phyloP scores from a whole-genome alignment of 2,113 vertebrate genomes.

The Spilogale gracilis region DNA sequence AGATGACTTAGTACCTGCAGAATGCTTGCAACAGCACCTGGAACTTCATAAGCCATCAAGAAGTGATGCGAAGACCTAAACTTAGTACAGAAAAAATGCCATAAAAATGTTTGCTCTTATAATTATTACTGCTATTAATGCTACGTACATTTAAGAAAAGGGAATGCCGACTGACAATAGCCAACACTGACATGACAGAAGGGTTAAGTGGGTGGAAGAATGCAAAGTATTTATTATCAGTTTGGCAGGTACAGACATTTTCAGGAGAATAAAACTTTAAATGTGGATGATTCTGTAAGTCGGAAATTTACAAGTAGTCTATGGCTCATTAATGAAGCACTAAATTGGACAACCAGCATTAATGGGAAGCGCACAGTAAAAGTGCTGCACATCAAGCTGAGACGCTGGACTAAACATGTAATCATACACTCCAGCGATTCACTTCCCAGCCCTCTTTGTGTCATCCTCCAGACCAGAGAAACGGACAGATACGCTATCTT shows the following conservation, averaged over 20 bases:
- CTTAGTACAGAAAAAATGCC: neutral
- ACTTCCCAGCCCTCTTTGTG: constrained; percentile 50
- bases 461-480: constrained; percentile 57
- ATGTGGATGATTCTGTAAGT: constrained; percentile 72
- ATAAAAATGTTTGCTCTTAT: neutral
- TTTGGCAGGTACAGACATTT: constrained; percentile 76
- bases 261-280: constrained; percentile 77
- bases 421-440: constrained; percentile 69
- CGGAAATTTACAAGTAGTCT: constrained; percentile 77
- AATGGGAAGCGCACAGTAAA: constrained; percentile 69
- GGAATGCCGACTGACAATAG: neutral
- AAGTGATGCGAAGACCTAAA: neutral
- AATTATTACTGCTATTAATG: neutral
- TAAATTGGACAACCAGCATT: constrained; percentile 81
- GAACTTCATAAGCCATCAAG: neutral
- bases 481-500: constrained; percentile 11
- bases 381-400: constrained; percentile 58
- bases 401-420: constrained; percentile 54
- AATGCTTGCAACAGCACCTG: neutral
- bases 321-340: constrained; percentile 78
- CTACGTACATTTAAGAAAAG: constrained; percentile 16
- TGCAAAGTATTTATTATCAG: constrained; percentile 46
- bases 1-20: neutral
- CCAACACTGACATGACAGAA: constrained; percentile 17
- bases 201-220: constrained; percentile 56